These are phyloP conservation scores for Rana temporaria DNA, from an alignment of 2,113 vertebrate genomes.

Conservation along the genomic window DNA sequence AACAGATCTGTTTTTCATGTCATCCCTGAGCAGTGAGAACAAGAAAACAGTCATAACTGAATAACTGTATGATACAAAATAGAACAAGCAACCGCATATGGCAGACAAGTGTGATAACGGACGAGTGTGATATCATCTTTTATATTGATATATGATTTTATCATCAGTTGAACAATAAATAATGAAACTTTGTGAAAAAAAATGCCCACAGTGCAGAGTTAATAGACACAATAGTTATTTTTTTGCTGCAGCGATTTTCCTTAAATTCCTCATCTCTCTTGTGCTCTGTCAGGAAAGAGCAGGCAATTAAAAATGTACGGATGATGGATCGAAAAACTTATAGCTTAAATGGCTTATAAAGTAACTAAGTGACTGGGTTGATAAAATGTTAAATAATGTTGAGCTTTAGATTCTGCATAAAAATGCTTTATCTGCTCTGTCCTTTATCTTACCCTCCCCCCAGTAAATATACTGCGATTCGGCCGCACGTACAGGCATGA, in stretches of 20 bases:
- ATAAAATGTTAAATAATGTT: neutral
- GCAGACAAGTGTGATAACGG: constrained; percentile 10
- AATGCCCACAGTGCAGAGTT: constrained; percentile 14
- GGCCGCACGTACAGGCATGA: no score
- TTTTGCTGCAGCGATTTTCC: constrained; percentile 22
- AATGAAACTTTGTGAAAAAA: neutral
- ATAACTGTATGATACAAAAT: constrained; percentile 17
- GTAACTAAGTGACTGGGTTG: constrained; percentile 5
- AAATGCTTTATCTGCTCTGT: no score
- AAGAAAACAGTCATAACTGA: constrained; percentile 31
- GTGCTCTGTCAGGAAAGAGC: constrained; percentile 36
- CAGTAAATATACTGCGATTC: no score
- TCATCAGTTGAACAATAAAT: neutral
- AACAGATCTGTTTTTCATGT: constrained; percentile 46
- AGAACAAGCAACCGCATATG: constrained; percentile 18
- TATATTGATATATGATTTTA: constrained; percentile 36
- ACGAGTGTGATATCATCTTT: neutral
- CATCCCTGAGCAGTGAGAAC: constrained; percentile 30
- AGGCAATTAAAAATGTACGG: constrained; percentile 41
- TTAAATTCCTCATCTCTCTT: constrained; percentile 19
- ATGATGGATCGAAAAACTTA: constrained; percentile 28
- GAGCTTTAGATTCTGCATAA: no score
- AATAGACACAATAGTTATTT: constrained; percentile 22
- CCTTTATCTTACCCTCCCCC: no score
- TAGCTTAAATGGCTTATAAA: constrained; percentile 21